Evolutionary conservation across 2,888 invertebrate species (phyloP).

Genomic region (Lithodes maja): DNA sequence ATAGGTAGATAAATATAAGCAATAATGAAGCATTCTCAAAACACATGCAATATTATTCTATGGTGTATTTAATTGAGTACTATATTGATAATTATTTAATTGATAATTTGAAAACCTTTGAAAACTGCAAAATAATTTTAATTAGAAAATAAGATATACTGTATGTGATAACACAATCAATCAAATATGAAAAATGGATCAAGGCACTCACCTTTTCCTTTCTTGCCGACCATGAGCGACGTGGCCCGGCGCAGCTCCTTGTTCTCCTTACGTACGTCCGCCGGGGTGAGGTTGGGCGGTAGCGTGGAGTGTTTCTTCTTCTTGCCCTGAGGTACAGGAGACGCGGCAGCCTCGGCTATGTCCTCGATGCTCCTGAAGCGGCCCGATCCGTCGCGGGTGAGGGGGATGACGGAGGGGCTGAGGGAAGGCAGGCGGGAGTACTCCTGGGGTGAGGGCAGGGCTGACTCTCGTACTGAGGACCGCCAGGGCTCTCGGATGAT

Average conservation of each 20-base stretch:
- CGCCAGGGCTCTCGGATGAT: slow-evolving; percentile 54
- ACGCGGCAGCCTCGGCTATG: slow-evolving; percentile 54
- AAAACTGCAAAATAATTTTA: too few species aligned
- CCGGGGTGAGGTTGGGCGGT: slow-evolving; percentile 63
- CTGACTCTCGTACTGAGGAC: slow-evolving; percentile 51
- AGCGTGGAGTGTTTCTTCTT: slow-evolving; percentile 64
- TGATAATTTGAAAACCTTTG: too few species aligned
- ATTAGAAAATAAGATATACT: too few species aligned
- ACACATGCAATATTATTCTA: too few species aligned
- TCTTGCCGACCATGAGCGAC: slow-evolving; percentile 60
- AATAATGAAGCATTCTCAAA: too few species aligned
- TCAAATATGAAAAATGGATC: background rate
- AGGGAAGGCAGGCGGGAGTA: slow-evolving; percentile 49
- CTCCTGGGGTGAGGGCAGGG: slow-evolving; percentile 58
- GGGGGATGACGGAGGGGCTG: slow-evolving; percentile 56
- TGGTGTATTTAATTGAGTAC: too few species aligned
- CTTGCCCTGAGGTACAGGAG: slow-evolving; percentile 45
- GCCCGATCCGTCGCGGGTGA: slow-evolving; percentile 61
- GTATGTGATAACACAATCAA: too few species aligned
- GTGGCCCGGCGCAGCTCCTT: slow-evolving; percentile 63
- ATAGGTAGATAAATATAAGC: too few species aligned
- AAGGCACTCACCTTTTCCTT: slow-evolving; percentile 48
- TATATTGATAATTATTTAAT: too few species aligned
- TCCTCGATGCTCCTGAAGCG: slow-evolving; percentile 64
- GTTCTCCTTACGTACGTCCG: slow-evolving; percentile 55